Base-by-base conservation (phyloP, 2,113 vertebrate genomes). In the Bagarius yarrelli region DNA sequence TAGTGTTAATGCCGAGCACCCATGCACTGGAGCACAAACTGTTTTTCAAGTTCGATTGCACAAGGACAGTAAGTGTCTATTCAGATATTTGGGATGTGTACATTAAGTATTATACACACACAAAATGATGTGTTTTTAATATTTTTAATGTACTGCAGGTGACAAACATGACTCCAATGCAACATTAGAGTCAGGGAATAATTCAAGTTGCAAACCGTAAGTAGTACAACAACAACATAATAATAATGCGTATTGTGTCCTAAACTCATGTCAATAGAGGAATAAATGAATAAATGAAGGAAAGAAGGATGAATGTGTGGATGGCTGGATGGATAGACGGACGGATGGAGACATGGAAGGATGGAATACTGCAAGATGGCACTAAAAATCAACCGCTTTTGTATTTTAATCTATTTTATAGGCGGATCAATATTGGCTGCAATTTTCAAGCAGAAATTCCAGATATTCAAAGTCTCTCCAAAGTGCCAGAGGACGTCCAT, bases 401-500 rank as follows among this genome's bases (percentile, higher is more conserved):
- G 23, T 60, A 27, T 57, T 36, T 76, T 60, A 15, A n/a, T 23
- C n/a, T 80, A 60, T 27, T 56, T 87, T 90, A 47, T 73, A 96
- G 95, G 55, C 92, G 91, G 59, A 96, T 96, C 87, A 96, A 96
- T 88, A 94, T 95, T 14, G 95, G 95, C 19, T 84, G 91, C 66
- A 88, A 92, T 85, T 96, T 95, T 89, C 95, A 96, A 91, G 95
- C 95, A 64, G 91, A 93, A 75, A 95, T 96, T 87, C 95, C 95
- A 61, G 89, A 93, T 83, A 88, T 96, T 61, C 92, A 92, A 81
- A 90, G 92, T 64, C 82, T 78, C 76, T 88, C 90, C 40, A 81
- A 90, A 21, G 86, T 91, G 63, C 88, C 90, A 72, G 90, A 90
- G 0, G 95, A 96, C 57, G 77, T 86, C 79, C 94, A 95, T 87